phyloP scores from a whole-genome alignment of 1,140 invertebrate genomes.

The Ceratoteleas bidentatus region DNA sequence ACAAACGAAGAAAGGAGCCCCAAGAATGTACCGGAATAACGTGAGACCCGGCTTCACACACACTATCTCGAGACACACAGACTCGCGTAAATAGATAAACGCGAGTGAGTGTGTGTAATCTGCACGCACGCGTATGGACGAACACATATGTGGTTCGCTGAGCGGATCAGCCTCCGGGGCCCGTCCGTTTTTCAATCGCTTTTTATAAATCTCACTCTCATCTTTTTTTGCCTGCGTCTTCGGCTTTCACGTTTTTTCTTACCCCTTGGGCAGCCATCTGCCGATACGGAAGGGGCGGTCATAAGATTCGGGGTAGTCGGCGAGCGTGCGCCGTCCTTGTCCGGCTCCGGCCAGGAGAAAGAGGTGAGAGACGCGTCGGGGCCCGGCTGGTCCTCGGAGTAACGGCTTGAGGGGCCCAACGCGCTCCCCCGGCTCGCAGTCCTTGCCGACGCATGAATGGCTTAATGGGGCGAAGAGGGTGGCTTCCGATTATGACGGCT shows the following conservation, averaged over 20 bases:
- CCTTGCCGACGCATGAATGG: slow-evolving; percentile 48
- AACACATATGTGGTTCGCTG: slow-evolving; percentile 76
- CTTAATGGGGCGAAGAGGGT: slow-evolving; percentile 63
- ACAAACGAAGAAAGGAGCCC: slow-evolving; percentile 43
- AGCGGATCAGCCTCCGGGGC: slow-evolving; percentile 70
- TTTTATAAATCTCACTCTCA: slow-evolving; percentile 77
- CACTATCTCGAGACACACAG: no score
- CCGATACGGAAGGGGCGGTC: slow-evolving; percentile 77
- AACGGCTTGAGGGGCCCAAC: slow-evolving; percentile 69
- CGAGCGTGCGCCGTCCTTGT: slow-evolving; percentile 26
- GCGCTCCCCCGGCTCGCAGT: slow-evolving; percentile 24
- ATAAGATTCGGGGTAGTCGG: slow-evolving; percentile 72
- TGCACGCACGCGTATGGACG: slow-evolving; percentile 25
- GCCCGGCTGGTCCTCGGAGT: slow-evolving; percentile 48
- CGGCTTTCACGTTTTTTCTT: slow-evolving; percentile 73
- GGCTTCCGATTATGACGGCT: slow-evolving; percentile 51
- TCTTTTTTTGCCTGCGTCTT: slow-evolving; percentile 60
- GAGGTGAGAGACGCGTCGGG: slow-evolving; percentile 54
- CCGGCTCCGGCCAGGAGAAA: slow-evolving; percentile 54
- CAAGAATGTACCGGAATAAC: slow-evolving; percentile 65
- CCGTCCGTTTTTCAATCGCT: slow-evolving; percentile 76
- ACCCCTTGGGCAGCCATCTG: slow-evolving; percentile 82
- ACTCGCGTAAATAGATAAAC: no score
- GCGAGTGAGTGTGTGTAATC: no score
- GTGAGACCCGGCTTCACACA: slow-evolving; percentile 33